Conservation (phyloP, 1,140 invertebrate genomes). For the Megalonaias nervosa region DNA sequence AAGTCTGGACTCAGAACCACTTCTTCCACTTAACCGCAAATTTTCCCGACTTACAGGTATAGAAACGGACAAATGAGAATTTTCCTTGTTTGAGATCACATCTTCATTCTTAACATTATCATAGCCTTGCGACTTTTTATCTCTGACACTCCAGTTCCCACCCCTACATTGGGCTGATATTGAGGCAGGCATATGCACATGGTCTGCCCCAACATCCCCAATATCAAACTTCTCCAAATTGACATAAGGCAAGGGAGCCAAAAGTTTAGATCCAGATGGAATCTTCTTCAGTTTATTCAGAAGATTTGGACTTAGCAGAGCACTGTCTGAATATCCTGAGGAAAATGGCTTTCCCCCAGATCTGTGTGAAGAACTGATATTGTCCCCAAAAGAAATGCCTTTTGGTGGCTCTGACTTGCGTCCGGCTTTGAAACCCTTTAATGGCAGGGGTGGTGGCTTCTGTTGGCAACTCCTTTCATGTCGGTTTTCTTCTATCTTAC, state of each 20-base stretch:
- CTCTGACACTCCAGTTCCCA: conserved; percentile 5
- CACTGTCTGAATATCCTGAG: conserved; percentile 24
- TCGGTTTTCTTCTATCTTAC: conserved; percentile 13
- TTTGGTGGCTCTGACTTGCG: no score
- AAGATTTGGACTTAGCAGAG: conserved; percentile 55
- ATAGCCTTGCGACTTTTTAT: conserved; percentile 23
- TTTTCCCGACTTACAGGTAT: conserved; percentile 34
- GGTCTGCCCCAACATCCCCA: conserved; percentile 48
- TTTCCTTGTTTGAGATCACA: conserved; percentile 34
- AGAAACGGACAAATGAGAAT: conserved; percentile 28
- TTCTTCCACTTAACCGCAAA: conserved; percentile 7
- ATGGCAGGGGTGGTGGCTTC: conserved; percentile 45
- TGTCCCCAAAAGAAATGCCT: no score
- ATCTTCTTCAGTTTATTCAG: conserved; percentile 59
- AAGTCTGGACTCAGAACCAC: conserved; percentile 23
- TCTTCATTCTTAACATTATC: conserved; percentile 29
- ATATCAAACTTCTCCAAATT: conserved; percentile 64
- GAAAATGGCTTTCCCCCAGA: no score
- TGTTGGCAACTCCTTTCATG: conserved; percentile 12
- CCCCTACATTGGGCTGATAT: conserved; percentile 29
- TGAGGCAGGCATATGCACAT: conserved; percentile 50
- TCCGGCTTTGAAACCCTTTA: conserved; percentile 20
- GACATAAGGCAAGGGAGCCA: conserved; percentile 63
- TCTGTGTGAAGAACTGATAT: no score
- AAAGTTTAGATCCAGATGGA: conserved; percentile 53